A percentile compares a stretch with the other conserved stretches of the same genome.
These are phyloP conservation scores for Epinotia demarniana DNA, from an alignment of 2,888 invertebrate genomes.

Conservation along the genomic window DNA sequence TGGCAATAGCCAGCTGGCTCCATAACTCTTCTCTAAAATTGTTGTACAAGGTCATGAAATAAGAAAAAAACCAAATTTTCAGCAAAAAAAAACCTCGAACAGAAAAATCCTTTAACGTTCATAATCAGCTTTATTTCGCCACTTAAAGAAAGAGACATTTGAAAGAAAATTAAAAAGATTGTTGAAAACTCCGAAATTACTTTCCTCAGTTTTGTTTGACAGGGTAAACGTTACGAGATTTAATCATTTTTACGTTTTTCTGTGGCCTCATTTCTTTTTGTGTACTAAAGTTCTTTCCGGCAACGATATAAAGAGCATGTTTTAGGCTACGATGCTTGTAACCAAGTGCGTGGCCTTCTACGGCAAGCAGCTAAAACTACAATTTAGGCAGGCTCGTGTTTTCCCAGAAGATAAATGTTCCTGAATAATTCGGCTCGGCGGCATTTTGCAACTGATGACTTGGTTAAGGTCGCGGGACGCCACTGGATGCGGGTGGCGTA, in stretches of 20 bases:
- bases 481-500: too few species aligned
- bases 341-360: too few species aligned
- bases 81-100: neutral
- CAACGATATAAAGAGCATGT: neutral
- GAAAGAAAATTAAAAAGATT: conserved; percentile 1
- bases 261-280: neutral
- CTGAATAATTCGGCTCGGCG: too few species aligned
- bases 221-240: neutral
- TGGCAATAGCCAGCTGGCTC: too few species aligned
- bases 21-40: too few species aligned
- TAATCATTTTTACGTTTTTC: neutral
- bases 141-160: neutral
- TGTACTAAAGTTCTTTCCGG: neutral
- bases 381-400: too few species aligned
- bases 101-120: conserved; percentile 1
- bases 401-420: too few species aligned
- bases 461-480: too few species aligned
- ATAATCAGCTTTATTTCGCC: neutral
- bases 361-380: too few species aligned
- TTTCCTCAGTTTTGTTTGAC: conserved; percentile 1
- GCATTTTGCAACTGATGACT: too few species aligned
- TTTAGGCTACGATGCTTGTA: too few species aligned
- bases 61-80: neutral
- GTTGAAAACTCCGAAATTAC: neutral
- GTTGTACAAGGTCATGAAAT: neutral